Conservation (phyloP, 2,888 invertebrate species). For the Eumacrocentrus americanus region DNA sequence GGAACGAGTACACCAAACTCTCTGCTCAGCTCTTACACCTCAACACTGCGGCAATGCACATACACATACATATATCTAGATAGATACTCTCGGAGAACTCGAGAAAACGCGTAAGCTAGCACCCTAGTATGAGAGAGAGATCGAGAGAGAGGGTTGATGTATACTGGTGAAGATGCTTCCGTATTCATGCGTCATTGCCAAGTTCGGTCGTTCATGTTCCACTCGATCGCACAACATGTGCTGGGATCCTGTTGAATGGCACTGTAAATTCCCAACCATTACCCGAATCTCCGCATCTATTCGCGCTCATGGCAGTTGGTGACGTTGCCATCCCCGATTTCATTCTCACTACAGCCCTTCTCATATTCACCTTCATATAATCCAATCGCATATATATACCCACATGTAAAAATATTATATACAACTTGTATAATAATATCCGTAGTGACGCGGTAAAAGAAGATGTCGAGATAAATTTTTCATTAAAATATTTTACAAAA, state of each 20-base stretch:
- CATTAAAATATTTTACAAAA: neutral
- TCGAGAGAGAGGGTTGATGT: neutral
- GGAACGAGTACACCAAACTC: neutral
- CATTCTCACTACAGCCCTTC: neutral
- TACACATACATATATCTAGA: too few species aligned
- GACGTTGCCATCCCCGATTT: constrained; percentile 44
- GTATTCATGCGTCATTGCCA: constrained; percentile 32
- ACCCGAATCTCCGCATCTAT: constrained; percentile 34
- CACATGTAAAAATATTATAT: too few species aligned
- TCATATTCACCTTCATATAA: neutral
- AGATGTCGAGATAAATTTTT: too few species aligned
- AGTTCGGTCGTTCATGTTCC: constrained; percentile 18
- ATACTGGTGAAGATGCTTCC: constrained; percentile 5
- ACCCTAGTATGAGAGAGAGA: too few species aligned
- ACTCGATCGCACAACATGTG: constrained; percentile 15
- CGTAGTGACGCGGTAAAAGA: too few species aligned
- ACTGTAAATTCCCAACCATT: constrained; percentile 28
- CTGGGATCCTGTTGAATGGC: constrained; percentile 12
- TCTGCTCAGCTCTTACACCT: neutral
- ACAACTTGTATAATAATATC: too few species aligned
- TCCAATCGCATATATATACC: neutral
- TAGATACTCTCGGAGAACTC: neutral
- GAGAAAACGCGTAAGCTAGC: too few species aligned
- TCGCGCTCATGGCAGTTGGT: constrained; percentile 43
- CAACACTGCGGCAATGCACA: neutral